These are phyloP conservation scores for Borostomias antarcticus DNA, from an alignment of 2,797 vertebrate species.

Conservation along the genomic window DNA sequence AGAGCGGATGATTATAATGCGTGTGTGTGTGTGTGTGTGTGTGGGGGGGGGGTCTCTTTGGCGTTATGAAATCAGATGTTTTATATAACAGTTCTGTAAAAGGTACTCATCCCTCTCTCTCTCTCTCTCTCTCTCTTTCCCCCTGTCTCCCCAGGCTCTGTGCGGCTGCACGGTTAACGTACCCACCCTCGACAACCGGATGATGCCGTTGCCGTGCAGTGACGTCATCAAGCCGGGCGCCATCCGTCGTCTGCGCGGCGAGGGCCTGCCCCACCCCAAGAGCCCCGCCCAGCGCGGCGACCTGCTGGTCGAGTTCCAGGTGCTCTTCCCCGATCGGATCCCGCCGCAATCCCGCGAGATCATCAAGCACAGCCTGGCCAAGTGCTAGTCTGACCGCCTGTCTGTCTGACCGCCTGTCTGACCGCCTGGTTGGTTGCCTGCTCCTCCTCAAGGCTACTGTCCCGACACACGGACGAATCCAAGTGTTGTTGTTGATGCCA, in stretches of 20 bases:
- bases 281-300: conserved; percentile 91
- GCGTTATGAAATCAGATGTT: conserved; percentile 32
- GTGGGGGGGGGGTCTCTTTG: too few relatives aligned
- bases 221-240: conserved; percentile 94
- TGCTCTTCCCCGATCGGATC: conserved; percentile 95
- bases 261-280: conserved; percentile 92
- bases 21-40: too few relatives aligned
- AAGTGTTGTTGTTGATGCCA: neutral
- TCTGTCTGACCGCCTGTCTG: neutral
- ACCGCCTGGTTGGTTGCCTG: neutral
- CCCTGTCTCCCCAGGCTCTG: conserved; percentile 90
- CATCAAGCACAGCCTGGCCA: conserved; percentile 94
- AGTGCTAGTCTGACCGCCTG: conserved; percentile 71
- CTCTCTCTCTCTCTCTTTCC: neutral
- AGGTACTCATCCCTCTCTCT: conserved; percentile 26
- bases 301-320: conserved; percentile 96
- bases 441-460: neutral
- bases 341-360: conserved; percentile 95
- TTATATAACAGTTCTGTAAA: conserved; percentile 15
- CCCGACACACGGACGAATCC: too few relatives aligned
- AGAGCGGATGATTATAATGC: too few relatives aligned
- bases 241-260: conserved; percentile 89
- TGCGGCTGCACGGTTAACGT: conserved; percentile 96
- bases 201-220: conserved; percentile 92
- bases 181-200: conserved; percentile 91